These are phyloP conservation scores for Eupristina koningsbergeri DNA, from an alignment of 1,140 invertebrate species.

Conservation along the genomic window DNA sequence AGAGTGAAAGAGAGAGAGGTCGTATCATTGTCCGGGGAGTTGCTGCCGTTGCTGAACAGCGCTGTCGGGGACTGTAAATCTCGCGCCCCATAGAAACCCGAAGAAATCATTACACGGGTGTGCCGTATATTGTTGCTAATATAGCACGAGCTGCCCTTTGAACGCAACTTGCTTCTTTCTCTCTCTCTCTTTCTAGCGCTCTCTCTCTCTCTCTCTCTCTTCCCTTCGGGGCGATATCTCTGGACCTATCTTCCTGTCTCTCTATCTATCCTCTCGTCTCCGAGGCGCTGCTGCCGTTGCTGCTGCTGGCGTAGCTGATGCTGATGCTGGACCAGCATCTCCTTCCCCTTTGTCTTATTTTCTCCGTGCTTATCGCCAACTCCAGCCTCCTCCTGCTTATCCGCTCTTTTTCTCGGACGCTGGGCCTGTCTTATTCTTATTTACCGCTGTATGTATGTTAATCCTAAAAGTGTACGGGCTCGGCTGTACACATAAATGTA, in stretches of 20 bases:
- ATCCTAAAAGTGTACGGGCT: background rate
- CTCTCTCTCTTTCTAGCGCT: background rate
- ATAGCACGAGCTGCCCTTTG: slow-evolving; percentile 56
- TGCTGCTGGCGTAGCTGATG: background rate
- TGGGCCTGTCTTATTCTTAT: background rate
- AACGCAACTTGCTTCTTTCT: slow-evolving; percentile 42
- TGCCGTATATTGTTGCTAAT: slow-evolving; percentile 58
- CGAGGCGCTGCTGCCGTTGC: too few relatives aligned
- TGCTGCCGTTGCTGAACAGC: background rate
- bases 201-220: background rate
- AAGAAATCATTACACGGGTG: slow-evolving; percentile 61
- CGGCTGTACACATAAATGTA: background rate
- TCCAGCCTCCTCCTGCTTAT: background rate
- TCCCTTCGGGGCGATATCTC: background rate
- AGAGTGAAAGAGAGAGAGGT: background rate
- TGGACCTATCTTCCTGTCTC: slow-evolving; percentile 37
- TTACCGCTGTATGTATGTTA: slow-evolving; percentile 29
- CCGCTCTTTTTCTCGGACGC: background rate
- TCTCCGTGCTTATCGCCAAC: slow-evolving; percentile 5
- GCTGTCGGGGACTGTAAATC: slow-evolving; percentile 61
- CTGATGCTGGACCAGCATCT: background rate
- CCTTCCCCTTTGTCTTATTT: background rate
- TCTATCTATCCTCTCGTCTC: slow-evolving; percentile 43
- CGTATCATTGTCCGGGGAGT: slow-evolving; percentile 19
- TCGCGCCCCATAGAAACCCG: slow-evolving; percentile 55